Percentiles rank a stretch among this genome's conserved stretches.
Conservation (phyloP, 2,888 invertebrate species). For the Phyto melanocephala region DNA sequence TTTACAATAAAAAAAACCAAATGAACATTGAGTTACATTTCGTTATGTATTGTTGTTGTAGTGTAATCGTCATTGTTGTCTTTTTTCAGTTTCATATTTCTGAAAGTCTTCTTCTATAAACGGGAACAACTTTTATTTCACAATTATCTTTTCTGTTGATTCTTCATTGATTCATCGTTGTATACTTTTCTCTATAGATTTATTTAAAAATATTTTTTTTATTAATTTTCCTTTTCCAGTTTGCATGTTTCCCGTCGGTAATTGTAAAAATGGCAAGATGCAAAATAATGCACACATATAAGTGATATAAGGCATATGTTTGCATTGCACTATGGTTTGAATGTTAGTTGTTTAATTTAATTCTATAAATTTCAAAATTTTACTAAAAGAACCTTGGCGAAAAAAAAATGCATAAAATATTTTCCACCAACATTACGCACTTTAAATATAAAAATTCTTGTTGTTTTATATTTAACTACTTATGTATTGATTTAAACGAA, state of each 20-base stretch:
- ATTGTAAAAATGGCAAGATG: too few relatives aligned
- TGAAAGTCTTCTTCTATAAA: constrained; percentile 21
- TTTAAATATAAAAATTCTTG: too few relatives aligned
- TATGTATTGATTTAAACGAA: too few relatives aligned
- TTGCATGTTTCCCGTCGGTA: constrained; percentile 24
- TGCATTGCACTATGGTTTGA: too few relatives aligned
- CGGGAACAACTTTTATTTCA: constrained; percentile 52
- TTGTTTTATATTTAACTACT: too few relatives aligned
- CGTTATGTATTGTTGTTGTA: constrained; percentile 41
- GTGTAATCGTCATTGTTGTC: constrained; percentile 1
- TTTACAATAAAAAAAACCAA: not conserved
- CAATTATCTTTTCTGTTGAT: constrained; percentile 56
- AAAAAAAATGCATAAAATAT: too few relatives aligned
- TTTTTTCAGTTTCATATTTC: constrained; percentile 8
- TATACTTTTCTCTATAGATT: constrained; percentile 6
- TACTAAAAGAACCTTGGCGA: too few relatives aligned
- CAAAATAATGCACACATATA: too few relatives aligned
- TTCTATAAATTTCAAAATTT: too few relatives aligned
- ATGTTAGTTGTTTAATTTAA: too few relatives aligned
- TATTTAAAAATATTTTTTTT: constrained; percentile 33
- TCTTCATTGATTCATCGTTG: constrained; percentile 7
- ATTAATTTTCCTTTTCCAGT: constrained; percentile 12
- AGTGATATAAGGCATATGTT: too few relatives aligned
- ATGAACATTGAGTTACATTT: constrained; percentile 46
- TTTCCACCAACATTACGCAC: too few relatives aligned